Conservation (phyloP, 1,140 invertebrate species). For the Rhynchophorus ferrugineus region DNA sequence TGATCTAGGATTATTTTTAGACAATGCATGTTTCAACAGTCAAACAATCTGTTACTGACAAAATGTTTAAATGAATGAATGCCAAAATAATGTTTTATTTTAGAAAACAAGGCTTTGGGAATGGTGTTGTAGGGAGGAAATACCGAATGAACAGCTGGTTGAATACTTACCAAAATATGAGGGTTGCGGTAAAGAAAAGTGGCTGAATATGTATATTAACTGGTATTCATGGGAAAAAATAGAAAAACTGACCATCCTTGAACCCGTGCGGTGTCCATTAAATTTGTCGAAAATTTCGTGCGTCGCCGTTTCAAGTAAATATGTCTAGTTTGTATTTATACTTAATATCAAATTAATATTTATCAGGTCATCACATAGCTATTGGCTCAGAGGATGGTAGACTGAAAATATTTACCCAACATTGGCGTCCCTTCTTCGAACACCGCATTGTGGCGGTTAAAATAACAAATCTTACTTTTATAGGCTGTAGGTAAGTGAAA, state of each 20-base stretch:
- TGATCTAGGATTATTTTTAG: no score
- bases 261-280: constrained; percentile 26
- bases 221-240: constrained; percentile 34
- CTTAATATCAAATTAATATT: not conserved
- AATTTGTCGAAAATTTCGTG: constrained; percentile 32
- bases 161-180: constrained; percentile 32
- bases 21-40: no score
- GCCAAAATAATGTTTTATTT: constrained; percentile 14
- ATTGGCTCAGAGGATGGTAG: constrained; percentile 35
- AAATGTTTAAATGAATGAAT: no score
- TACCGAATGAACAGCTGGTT: constrained; percentile 31
- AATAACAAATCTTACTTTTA: constrained; percentile 32
- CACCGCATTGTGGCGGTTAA: constrained; percentile 30
- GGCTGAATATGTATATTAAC: constrained; percentile 31
- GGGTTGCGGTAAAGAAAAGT: constrained; percentile 24
- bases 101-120: constrained; percentile 35
- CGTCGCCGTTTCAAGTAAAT: constrained; percentile 32
- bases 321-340: not conserved
- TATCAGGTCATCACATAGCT: constrained; percentile 29
- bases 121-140: constrained; percentile 35
- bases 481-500: constrained; percentile 19
- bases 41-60: no score
- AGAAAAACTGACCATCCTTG: constrained; percentile 22
- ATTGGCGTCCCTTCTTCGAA: constrained; percentile 28
- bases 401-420: constrained; percentile 30